phyloP scores from a whole-genome alignment of 2,888 invertebrate genomes.

The Rotaria sp. region DNA sequence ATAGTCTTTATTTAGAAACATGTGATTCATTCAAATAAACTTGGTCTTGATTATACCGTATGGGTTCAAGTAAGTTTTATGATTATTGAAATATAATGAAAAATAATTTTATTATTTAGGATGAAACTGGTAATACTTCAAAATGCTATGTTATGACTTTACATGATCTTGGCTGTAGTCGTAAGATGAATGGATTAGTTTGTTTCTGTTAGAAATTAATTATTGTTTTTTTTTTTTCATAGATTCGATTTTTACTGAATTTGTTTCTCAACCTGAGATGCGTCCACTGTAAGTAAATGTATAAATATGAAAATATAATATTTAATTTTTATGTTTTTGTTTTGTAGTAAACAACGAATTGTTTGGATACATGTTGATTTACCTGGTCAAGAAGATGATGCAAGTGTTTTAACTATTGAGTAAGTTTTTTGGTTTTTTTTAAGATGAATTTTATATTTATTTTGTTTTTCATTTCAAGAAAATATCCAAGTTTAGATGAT shows the following conservation, averaged over 20 bases:
- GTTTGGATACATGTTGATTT: slow-evolving; percentile 76
- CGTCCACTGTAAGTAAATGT: slow-evolving; percentile 59
- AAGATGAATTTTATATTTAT: neutral
- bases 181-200: slow-evolving; percentile 46
- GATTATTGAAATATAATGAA: too few species aligned
- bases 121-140: slow-evolving; percentile 24
- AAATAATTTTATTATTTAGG: neutral
- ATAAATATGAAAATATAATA: neutral
- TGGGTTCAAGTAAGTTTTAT: slow-evolving; percentile 29
- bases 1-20: slow-evolving; percentile 3
- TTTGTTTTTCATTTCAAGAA: slow-evolving; percentile 50
- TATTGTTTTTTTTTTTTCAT: slow-evolving; percentile 46
- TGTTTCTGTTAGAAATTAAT: too few species aligned
- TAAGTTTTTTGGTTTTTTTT: slow-evolving; percentile 52
- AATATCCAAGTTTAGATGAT: slow-evolving; percentile 72
- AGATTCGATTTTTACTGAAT: slow-evolving; percentile 76
- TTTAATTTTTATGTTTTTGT: neutral
- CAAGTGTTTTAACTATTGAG: slow-evolving; percentile 69
- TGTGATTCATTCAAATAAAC: slow-evolving; percentile 27
- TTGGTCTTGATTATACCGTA: slow-evolving; percentile 31
- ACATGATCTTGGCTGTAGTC: slow-evolving; percentile 71
- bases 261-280: slow-evolving; percentile 75
- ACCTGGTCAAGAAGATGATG: slow-evolving; percentile 73
- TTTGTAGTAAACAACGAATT: slow-evolving; percentile 63
- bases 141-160: slow-evolving; percentile 67